Conservation (phyloP, 2,113 vertebrate species). For the Danionella cerebrum region DNA sequence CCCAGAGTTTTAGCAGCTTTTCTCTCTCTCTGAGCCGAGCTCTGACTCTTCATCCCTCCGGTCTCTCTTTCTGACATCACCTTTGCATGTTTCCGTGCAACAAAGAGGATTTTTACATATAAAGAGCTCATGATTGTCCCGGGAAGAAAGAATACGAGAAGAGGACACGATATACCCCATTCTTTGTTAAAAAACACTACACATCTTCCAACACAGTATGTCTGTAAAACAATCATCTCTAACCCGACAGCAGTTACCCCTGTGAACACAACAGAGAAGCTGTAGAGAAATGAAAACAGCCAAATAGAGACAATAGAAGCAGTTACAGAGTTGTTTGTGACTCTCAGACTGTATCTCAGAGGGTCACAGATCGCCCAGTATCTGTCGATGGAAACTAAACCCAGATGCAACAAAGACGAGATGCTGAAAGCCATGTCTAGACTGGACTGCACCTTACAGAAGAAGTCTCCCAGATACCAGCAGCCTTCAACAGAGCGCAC, state of each 20-base stretch:
- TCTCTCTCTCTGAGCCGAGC: conserved; percentile 21
- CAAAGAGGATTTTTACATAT: conserved; percentile 32
- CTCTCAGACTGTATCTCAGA: conserved; percentile 19
- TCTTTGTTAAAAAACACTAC: conserved; percentile 28
- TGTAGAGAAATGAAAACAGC: conserved; percentile 24
- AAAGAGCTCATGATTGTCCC: conserved; percentile 31
- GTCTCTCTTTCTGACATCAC: conserved; percentile 15
- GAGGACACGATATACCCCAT: conserved; percentile 16
- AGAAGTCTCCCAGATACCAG: conserved; percentile 36
- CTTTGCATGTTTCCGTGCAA: conserved; percentile 30
- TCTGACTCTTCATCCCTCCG: not conserved
- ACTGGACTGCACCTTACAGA: conserved; percentile 32
- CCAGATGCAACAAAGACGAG: conserved; percentile 30
- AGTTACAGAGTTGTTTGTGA: conserved; percentile 18
- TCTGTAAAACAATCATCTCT: not conserved
- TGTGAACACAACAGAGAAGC: conserved; percentile 17
- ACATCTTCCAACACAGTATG: conserved; percentile 30
- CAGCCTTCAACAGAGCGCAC: conserved; percentile 32
- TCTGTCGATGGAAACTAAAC: conserved; percentile 38
- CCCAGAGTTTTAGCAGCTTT: conserved; percentile 36
- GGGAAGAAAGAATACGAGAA: conserved; percentile 28
- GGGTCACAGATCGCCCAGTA: conserved; percentile 38
- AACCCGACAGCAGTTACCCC: conserved; percentile 5
- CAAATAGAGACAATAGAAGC: conserved; percentile 21
- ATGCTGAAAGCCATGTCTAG: conserved; percentile 31